phyloP scores from a whole-genome alignment of 2,888 invertebrate species.

The Rhingia campestris region DNA sequence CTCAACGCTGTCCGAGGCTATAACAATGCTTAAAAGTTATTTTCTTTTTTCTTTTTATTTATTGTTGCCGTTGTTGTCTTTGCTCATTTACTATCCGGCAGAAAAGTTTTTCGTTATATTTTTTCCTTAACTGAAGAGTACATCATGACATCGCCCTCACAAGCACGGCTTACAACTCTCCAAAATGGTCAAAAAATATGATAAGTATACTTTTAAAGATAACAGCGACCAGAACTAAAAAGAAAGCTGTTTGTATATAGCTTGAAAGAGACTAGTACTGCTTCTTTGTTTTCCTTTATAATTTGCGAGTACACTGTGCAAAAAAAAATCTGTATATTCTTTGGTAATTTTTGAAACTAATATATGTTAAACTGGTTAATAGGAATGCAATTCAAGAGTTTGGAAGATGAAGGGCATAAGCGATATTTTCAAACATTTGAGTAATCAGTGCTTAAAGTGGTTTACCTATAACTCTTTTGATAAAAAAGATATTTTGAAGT shows the following conservation, averaged over 20 bases:
- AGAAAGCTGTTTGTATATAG: constrained; percentile 57
- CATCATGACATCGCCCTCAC: constrained; percentile 60
- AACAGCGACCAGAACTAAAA: constrained; percentile 28
- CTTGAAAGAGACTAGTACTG: neutral
- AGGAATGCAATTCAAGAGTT: no score
- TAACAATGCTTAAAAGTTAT: constrained; percentile 48
- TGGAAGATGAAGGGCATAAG: no score
- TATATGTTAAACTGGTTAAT: no score
- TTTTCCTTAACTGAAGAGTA: constrained; percentile 45
- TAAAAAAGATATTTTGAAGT: no score
- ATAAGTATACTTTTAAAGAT: constrained; percentile 69
- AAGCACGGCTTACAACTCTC: constrained; percentile 56
- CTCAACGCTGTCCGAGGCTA: neutral
- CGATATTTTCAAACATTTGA: no score
- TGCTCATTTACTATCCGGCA: constrained; percentile 65
- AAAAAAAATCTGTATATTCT: neutral
- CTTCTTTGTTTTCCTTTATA: constrained; percentile 67
- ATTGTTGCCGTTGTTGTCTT: constrained; percentile 45
- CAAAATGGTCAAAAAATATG: constrained; percentile 62
- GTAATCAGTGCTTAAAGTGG: no score
- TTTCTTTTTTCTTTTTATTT: constrained; percentile 16
- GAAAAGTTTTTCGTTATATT: constrained; percentile 36
- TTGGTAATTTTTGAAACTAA: neutral
- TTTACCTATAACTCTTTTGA: no score
- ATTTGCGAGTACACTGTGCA: constrained; percentile 55